Evolutionary conservation across 2,113 vertebrate species (phyloP), one percentile per base, ranked within the genome.

Genomic region (Melanerpes aurifrons): DNA sequence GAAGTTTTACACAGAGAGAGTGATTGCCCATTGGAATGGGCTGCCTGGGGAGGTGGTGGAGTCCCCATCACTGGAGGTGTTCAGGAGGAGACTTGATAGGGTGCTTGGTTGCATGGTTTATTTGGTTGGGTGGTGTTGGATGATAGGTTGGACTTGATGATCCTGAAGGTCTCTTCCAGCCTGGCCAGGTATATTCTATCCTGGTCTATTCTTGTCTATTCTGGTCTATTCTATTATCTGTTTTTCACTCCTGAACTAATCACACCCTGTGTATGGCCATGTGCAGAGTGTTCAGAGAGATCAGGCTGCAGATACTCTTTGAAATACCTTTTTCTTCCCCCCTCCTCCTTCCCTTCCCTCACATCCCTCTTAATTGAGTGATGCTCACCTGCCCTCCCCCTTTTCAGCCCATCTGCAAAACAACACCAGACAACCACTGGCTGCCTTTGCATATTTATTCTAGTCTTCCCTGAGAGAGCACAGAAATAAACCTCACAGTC

Each of bases 401-500:
- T 82, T 62, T 20, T 9, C 57, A 87, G 59, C 72, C 45, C 18
- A 8, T 50, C 19, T 61, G 17, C 48, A 50, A 87, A 87, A 70
- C 92, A 93, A 93, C 94, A 14, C 63, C 83, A 48, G 71, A 29
- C 37, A 69, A 67, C 24, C 43, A n/a, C 7, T 37, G 48, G 17
- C 66, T 93, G 73, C 48, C 58, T 90, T 81, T 78, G 15, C 77
- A 3, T 35, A 15, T 29, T 56, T 57, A 78, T 86, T 72, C 53
- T 47, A 61, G 21, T 1, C 47, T 87, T 71, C 43, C 89, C 77
- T 95, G 19, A 71, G 89, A 79, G 89, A 84, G 29, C 56, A n/a
- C 20, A 14, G n/a, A 83, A 77, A 68, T 68, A 92, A 96, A 93
- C 58, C 83, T 86, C 93, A 12, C 40, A 54, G 73, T 81, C 86